Evolutionary conservation across 2,888 invertebrate genomes (phyloP), one percentile per base, ranked within the genome.

Genomic region (Hydroisotoma schaefferi): DNA sequence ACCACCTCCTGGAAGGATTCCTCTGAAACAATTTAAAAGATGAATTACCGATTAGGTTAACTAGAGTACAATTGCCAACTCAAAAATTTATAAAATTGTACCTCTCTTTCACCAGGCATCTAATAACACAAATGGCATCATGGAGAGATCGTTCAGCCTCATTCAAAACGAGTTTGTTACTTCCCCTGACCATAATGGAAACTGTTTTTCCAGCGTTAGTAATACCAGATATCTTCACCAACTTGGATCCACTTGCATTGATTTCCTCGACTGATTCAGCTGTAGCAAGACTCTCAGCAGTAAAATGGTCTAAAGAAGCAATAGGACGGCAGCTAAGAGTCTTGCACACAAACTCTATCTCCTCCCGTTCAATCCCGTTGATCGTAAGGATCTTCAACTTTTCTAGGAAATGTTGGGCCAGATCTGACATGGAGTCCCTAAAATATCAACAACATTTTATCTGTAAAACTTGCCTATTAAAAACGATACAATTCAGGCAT

Each of bases 321-420:
- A 99, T 93, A 0, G 99, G 99, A 52, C 94, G 84, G 76, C 95
- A 95, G 25, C 88, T 88, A 26, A 97, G 80, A 5, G 92, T 91
- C 81, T 94, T 97, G 80, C 94, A 95, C 22, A 99, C 87, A 78
- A 95, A 98, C 75, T 98, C 94, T 71, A 99, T 90, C 74, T 99
- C 98, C 77, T 98, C 98, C 55, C 99, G 85, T 78, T 99, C 99
- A 58, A 99, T 85, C 76, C 99, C 98, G 78, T 94, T 97, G 54
- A 99, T 86, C 1, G 98, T 97, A 87, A 99, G 88, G 56, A 95
- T 94, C 78, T 99, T 99, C 77, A 98, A 93, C 81, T 99, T 99
- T 76, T 97, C 95, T 71, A 99, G 81, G 80, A 98, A 99, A 77
- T 99, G 99, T 72, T 98, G 83, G 1, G 98, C 98, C 74, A 99